Evolutionary conservation across 2,888 invertebrate genomes (phyloP), one percentile per base, ranked within the genome.

Genomic region (Muschampia plurimacula): DNA sequence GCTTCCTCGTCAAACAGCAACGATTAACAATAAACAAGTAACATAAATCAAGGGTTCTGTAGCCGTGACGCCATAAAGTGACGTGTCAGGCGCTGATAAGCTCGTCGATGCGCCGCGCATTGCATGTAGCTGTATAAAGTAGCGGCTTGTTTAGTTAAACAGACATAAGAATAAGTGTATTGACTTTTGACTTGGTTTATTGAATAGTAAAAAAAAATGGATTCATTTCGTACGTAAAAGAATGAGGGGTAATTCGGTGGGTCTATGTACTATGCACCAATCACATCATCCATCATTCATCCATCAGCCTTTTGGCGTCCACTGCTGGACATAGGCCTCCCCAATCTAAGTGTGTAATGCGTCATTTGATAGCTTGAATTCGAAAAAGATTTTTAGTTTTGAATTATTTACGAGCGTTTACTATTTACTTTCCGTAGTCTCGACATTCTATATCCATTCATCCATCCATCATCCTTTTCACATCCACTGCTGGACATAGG

Each of bases 21-120:
- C 55, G 55, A 22, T 55, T 22, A 55, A 55, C 55, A 22, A 22
- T 55, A 55, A 22, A 55, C 52, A 52, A 52, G 15, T 52, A 15
- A 15, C 63, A 70, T 70, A 63, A 65, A 70, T 65, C 57, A 36
- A 65, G 70, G 44, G 22, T 55, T 86, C 90, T 84, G 92, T 90
- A 89, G 92, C 88, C 77, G 76, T 79, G 80, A 79, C 83, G 81
- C 82, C 82, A 85, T 90, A 90, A 90, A 89, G 79, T 79, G 84
- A 84, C 81, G 80, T 82, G 88, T 85, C 87, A 86, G 83, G 1
- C 44, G 59, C 75, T 36, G 91, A 90, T 91, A 91, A 90, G 84
- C 83, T 82, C 85, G 89, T 89, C 90, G 89, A 89, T 86, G 83
- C 84, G 81, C 41, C 67, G 60, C 32, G 60, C 60, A 69, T 55